Percentiles rank a stretch among this genome's conserved stretches.
Evolutionary conservation across 2,797 vertebrate species (phyloP).

Genomic region (Xiphorhynchus erythropygius): DNA sequence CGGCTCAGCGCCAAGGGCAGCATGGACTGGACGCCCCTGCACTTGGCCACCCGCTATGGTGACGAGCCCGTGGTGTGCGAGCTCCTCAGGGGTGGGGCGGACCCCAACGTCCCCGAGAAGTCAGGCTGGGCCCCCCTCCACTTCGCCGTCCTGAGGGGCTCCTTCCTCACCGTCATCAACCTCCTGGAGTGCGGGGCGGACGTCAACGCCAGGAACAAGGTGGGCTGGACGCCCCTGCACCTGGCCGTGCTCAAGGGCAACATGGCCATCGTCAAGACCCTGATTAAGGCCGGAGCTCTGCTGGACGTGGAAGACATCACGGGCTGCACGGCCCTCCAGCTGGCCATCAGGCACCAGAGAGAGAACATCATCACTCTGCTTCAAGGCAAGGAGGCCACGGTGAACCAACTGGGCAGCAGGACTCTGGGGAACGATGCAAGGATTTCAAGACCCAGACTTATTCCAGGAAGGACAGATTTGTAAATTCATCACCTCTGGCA

Average conservation of each 20-base stretch:
- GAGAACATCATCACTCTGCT: slow-evolving; percentile 76
- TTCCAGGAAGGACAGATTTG: slow-evolving; percentile 25
- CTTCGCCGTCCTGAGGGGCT: slow-evolving; percentile 76
- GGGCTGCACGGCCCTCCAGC: slow-evolving; percentile 77
- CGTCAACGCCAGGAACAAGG: slow-evolving; percentile 77
- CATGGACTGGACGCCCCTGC: slow-evolving; percentile 84
- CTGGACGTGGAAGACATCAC: slow-evolving; percentile 68
- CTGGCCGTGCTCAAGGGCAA: slow-evolving; percentile 81
- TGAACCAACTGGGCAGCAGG: fast-evolving
- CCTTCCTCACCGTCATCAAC: slow-evolving; percentile 76
- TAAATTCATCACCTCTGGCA: background rate
- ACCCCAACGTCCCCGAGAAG: slow-evolving; percentile 78
- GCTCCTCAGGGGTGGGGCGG: slow-evolving; percentile 78
- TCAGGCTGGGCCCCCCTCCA: slow-evolving; percentile 84
- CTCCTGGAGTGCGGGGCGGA: slow-evolving; percentile 80
- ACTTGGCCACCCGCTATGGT: slow-evolving; percentile 81
- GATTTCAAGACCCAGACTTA: background rate
- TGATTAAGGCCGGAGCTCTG: slow-evolving; percentile 80
- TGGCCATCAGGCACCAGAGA: slow-evolving; percentile 76
- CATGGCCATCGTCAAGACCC: slow-evolving; percentile 77
- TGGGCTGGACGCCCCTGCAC: slow-evolving; percentile 82
- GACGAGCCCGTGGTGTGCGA: slow-evolving; percentile 70
- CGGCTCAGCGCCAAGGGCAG: slow-evolving; percentile 74
- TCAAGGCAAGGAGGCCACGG: background rate
- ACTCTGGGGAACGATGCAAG: background rate